Base-by-base conservation (phyloP, 2,888 invertebrate genomes). In the Stictocephala bisonia region DNA sequence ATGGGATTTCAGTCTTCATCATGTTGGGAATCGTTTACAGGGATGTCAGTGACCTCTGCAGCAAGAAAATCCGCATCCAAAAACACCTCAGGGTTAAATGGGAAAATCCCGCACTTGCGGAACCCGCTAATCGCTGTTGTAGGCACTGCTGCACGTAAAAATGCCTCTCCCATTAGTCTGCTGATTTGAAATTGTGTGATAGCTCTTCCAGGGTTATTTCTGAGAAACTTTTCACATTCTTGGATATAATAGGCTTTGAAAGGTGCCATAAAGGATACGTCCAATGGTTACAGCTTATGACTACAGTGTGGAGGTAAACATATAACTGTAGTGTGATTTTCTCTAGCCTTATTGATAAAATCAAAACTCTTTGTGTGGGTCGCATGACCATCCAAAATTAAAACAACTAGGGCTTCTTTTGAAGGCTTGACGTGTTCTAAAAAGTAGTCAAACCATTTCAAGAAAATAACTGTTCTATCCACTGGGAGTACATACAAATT, bases 221-320 rank as follows among this genome's bases (percentile, higher is more conserved):
- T 40, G 11, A 67, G 26, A 31, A 53, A 67, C n/a, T 22, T 66
- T 27, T 76, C 73, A 56, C 73, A 56, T 40, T 40, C 74, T 58
- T 72, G 71, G 20, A 56, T 72, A 67, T 72, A 77, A 41, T 67
- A 70, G 3, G 73, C 29, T 22, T 77, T 77, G 26, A 77, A 66
- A 13, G 76, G 73, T 3, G 26, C 68, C 29, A 73, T 70, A 13
- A 75, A 27, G 4, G 72, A 58, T 35, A 72, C 66, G 60, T 71
- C 56, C 13, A 76, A n/a, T 13, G 74, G 74, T 26, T 74, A 74
- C 31, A 76, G 44, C 35, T 70, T 71, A 31, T 75, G 71, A 4
- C 35, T 51, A 41, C 56, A 60, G 53, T 72, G 83, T 18, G 83
- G 82, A 24, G 83, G 83, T 24, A 82, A 77, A n/a, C n/a, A n/a